phyloP scores from a whole-genome alignment of 2,797 vertebrate genomes.

The Clarias fuscus region DNA sequence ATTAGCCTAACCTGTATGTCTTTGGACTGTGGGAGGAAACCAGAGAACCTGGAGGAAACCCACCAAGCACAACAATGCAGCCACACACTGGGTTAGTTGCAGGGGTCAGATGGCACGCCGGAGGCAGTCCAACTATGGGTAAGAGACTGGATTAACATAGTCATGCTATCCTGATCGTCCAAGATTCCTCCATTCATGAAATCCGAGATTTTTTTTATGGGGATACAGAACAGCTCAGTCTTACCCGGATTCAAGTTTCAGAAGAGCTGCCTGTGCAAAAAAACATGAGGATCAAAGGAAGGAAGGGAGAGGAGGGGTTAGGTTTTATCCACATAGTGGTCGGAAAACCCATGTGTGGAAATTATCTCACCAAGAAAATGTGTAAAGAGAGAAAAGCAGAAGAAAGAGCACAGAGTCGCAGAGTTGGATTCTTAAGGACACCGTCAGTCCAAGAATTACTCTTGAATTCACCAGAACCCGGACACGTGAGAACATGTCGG shows the following conservation, averaged over 20 bases:
- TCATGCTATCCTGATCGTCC: not conserved
- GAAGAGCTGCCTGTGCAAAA: not conserved
- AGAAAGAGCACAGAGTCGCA: not conserved
- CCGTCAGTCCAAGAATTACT: not conserved
- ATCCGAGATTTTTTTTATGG: not conserved
- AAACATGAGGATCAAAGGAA: not conserved
- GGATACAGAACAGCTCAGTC: not conserved
- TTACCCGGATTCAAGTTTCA: not conserved
- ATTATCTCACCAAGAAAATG: not conserved
- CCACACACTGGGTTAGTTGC: not conserved
- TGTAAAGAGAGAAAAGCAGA: not conserved
- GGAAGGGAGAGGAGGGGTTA: not conserved
- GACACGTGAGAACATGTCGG: slow-evolving; percentile 15
- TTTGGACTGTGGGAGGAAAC: too few species aligned
- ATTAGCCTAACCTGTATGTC: too few species aligned
- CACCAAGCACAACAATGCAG: not conserved
- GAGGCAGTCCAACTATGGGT: not conserved
- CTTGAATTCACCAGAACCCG: not conserved
- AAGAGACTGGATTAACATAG: not conserved
- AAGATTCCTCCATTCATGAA: not conserved
- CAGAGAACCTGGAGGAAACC: too few species aligned
- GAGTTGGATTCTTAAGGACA: not conserved
- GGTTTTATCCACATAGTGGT: not conserved
- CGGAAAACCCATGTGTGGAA: not conserved
- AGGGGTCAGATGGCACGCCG: not conserved